phyloP scores from a whole-genome alignment of 2,888 invertebrate species.

The Pediacus dermestoides region DNA sequence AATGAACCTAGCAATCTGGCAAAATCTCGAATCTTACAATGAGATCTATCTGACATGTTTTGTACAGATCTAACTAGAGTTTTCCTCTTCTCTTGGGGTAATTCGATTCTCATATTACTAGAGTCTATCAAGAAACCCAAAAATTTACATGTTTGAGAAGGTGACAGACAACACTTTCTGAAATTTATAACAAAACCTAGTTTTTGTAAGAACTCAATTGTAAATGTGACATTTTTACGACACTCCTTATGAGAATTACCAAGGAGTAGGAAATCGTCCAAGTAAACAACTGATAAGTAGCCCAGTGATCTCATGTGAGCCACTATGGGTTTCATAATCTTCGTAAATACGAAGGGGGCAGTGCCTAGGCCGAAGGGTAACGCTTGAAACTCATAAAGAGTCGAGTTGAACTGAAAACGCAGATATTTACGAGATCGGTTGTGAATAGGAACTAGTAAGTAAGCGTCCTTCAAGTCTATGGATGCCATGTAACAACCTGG shows the following conservation, averaged over 20 bases:
- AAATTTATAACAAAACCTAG: conserved; percentile 14
- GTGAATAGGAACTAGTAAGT: conserved; percentile 6
- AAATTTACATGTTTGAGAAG: conserved; percentile 2
- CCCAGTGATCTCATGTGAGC: too few species aligned
- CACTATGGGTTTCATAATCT: too few species aligned
- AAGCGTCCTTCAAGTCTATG: conserved; percentile 8
- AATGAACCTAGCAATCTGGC: conserved; percentile 7
- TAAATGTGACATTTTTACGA: conserved; percentile 3
- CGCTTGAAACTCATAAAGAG: too few species aligned
- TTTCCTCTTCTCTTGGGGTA: conserved; percentile 7
- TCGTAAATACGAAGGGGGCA: too few species aligned
- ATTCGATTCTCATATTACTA: conserved; percentile 5
- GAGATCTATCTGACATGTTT: not conserved
- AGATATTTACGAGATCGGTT: conserved; percentile 1
- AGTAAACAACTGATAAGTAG: too few species aligned
- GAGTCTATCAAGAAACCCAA: conserved; percentile 13
- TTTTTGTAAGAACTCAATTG: conserved; percentile 10
- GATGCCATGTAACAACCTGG: conserved; percentile 6
- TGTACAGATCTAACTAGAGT: conserved; percentile 2
- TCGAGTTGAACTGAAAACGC: too few species aligned
- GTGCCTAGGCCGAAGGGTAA: too few species aligned
- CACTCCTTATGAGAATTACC: not conserved
- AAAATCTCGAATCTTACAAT: too few species aligned
- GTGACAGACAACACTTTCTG: conserved; percentile 2
- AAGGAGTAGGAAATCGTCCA: conserved; percentile 7